Conservation (phyloP, 2,113 vertebrate genomes). For the Mesocricetus auratus region DNA sequence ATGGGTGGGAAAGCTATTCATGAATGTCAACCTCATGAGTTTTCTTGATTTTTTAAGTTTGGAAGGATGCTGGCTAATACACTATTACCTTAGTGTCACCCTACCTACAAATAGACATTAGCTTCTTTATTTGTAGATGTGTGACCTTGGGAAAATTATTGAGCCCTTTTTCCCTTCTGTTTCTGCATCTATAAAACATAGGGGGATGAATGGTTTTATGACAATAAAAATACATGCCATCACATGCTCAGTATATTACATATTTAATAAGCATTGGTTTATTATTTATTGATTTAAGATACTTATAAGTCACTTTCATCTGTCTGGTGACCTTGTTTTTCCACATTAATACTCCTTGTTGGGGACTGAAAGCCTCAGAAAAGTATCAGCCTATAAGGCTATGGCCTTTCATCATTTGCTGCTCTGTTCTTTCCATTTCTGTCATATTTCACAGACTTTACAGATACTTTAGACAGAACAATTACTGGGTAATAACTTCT, state of each 20-base stretch:
- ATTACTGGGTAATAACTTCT: slow-evolving; percentile 26
- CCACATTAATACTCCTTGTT: not conserved
- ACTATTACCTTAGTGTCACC: not conserved
- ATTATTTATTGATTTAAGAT: slow-evolving; percentile 27
- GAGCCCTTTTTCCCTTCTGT: not conserved
- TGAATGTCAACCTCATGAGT: not conserved
- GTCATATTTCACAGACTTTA: slow-evolving; percentile 6
- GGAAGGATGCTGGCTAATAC: not conserved
- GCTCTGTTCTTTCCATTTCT: not conserved
- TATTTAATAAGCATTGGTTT: not conserved
- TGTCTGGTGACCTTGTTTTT: not conserved
- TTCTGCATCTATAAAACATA: slow-evolving; percentile 29
- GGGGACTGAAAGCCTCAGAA: not conserved
- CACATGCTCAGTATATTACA: not conserved
- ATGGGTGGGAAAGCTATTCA: not conserved
- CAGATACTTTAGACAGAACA: not conserved
- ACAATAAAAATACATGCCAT: not conserved
- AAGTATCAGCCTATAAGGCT: not conserved
- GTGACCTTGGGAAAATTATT: slow-evolving; percentile 24
- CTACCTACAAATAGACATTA: not conserved
- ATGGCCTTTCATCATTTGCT: not conserved
- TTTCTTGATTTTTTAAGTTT: slow-evolving; percentile 21
- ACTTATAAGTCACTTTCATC: not conserved
- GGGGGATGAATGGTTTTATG: not conserved
- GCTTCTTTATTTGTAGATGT: slow-evolving; percentile 14